Evolutionary conservation across 2,888 invertebrate genomes (phyloP).

Genomic region (Galeruca laticollis): DNA sequence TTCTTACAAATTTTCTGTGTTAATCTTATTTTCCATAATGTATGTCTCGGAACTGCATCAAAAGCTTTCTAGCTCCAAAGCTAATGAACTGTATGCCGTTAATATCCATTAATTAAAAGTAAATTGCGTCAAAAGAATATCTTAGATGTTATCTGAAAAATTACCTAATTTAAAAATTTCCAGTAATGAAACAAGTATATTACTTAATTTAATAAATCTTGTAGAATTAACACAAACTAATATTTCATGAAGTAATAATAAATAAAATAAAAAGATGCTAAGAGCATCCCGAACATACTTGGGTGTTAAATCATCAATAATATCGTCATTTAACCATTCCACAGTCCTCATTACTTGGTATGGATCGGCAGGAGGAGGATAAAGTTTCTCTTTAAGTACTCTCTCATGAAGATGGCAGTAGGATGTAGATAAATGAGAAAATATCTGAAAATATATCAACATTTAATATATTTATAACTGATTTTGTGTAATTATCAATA

Average conservation of each 20-base stretch:
- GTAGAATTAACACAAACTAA: no score
- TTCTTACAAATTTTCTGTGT: no score
- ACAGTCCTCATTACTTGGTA: conserved; percentile 80
- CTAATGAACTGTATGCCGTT: no score
- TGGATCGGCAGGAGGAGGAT: conserved; percentile 85
- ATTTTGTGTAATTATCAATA: neutral
- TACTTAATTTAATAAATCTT: no score
- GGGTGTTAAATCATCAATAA: conserved; percentile 74
- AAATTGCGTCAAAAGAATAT: no score
- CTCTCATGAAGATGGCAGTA: conserved; percentile 91
- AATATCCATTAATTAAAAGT: no score
- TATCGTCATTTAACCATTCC: conserved; percentile 83
- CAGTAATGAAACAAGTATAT: no score
- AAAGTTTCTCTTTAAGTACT: conserved; percentile 85
- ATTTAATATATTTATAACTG: conserved; percentile 3
- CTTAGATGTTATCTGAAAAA: no score
- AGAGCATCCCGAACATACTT: conserved; percentile 64
- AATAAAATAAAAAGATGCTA: neutral
- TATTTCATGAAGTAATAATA: neutral
- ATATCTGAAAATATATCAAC: conserved; percentile 66
- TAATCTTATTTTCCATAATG: no score
- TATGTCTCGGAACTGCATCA: no score
- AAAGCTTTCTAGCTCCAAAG: no score
- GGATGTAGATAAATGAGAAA: conserved; percentile 88
- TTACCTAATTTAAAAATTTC: no score